A percentile compares a stretch with the other conserved stretches of the same genome.
Evolutionary conservation across 2,888 invertebrate genomes (phyloP).

Genomic region (Temnothorax rugatulus): DNA sequence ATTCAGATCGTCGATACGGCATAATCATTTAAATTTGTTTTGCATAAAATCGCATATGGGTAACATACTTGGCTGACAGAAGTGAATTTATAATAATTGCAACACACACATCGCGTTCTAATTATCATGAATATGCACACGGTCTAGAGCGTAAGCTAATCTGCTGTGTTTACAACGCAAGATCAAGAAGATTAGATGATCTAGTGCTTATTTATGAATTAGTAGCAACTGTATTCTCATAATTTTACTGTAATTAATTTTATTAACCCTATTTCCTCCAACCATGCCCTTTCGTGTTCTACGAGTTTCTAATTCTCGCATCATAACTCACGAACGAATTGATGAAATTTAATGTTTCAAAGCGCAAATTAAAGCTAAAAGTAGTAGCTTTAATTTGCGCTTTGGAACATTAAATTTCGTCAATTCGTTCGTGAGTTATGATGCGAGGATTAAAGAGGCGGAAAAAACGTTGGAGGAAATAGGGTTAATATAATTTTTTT

Average conservation of each 20-base stretch:
- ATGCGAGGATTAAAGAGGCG: too few species aligned
- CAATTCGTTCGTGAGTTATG: too few species aligned
- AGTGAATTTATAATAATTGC: slow-evolving; percentile 30
- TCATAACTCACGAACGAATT: too few species aligned
- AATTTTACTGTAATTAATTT: not conserved
- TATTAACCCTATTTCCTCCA: too few species aligned
- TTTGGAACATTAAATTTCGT: too few species aligned
- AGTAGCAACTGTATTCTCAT: not conserved
- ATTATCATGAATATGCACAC: not conserved
- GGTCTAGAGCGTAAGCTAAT: too few species aligned
- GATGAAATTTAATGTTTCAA: too few species aligned
- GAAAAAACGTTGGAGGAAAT: too few species aligned
- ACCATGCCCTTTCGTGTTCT: too few species aligned
- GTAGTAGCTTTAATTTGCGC: too few species aligned
- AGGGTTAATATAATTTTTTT: not conserved
- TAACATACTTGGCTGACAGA: not conserved
- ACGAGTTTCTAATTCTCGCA: too few species aligned
- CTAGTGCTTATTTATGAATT: not conserved
- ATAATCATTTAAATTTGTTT: not conserved
- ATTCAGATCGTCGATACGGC: not conserved
- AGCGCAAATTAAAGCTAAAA: too few species aligned
- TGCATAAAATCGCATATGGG: slow-evolving; percentile 1
- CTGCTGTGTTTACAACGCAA: not conserved
- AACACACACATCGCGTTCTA: not conserved
- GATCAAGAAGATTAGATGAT: not conserved